Evolutionary conservation across 2,888 invertebrate species (phyloP).

Genomic region (Phyllotreta cruciferae): DNA sequence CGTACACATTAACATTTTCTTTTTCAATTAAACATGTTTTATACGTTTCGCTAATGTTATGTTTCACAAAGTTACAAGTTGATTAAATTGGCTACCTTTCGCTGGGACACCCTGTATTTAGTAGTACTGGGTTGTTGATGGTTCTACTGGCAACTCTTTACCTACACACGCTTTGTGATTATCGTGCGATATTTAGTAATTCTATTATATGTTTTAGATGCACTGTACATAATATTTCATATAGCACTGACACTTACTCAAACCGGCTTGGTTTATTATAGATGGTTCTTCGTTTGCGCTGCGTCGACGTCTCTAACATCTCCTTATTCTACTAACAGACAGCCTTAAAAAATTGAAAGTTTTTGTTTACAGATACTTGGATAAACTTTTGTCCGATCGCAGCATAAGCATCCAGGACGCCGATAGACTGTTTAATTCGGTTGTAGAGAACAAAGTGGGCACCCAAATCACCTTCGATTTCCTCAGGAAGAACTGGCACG

Average conservation of each 20-base stretch:
- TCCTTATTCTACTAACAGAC: constrained; percentile 34
- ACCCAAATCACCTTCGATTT: constrained; percentile 69
- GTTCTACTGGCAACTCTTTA: no score
- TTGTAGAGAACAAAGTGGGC: constrained; percentile 67
- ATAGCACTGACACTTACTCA: constrained; percentile 1
- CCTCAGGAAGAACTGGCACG: constrained; percentile 62
- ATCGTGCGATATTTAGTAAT: background rate
- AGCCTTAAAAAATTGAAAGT: constrained; percentile 43
- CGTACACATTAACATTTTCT: no score
- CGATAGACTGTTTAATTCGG: constrained; percentile 64
- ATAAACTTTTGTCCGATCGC: constrained; percentile 51
- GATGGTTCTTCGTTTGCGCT: constrained; percentile 13
- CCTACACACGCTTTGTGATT: no score
- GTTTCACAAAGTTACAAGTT: no score
- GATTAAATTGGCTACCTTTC: no score
- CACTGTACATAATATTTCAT: constrained; percentile 13
- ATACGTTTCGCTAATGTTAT: no score
- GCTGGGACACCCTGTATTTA: no score
- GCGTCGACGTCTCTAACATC: constrained; percentile 14
- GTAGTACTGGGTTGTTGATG: no score
- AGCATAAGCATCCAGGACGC: constrained; percentile 71
- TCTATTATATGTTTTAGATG: constrained; percentile 9
- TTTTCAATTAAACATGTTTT: no score
- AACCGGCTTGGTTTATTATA: constrained; percentile 1
- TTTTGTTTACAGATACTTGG: constrained; percentile 53